Evolutionary conservation across 1,140 invertebrate species (phyloP).

Genomic region (Diachasmimorpha longicaudata): DNA sequence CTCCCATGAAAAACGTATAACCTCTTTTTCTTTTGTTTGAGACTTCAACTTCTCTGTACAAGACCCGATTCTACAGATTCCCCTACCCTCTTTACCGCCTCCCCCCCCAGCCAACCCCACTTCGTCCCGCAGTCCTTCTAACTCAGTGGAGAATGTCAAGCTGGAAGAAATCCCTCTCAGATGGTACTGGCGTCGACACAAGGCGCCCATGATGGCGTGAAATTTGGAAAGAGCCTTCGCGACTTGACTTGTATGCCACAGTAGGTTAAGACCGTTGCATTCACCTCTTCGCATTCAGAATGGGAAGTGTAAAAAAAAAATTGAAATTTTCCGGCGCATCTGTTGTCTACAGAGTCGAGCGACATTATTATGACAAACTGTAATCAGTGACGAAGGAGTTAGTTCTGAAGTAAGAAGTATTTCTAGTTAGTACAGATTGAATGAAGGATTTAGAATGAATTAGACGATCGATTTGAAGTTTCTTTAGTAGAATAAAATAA

Average conservation of each 20-base stretch:
- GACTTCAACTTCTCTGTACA: neutral
- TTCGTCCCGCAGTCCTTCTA: no score
- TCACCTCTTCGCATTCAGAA: neutral
- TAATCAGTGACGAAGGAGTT: no score
- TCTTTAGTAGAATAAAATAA: no score
- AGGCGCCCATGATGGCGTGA: neutral
- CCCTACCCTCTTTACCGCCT: neutral
- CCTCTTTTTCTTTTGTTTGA: neutral
- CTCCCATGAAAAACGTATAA: neutral
- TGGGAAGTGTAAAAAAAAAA: neutral
- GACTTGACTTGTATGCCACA: neutral
- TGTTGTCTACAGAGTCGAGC: no score
- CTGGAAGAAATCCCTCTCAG: slow-evolving; percentile 7
- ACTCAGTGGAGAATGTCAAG: neutral
- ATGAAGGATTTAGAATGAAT: no score
- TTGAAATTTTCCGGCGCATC: no score
- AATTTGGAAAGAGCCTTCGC: neutral
- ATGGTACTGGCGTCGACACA: neutral
- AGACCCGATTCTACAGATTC: neutral
- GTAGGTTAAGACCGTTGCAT: neutral
- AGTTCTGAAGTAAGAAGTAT: no score
- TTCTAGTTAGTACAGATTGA: no score
- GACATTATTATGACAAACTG: no score
- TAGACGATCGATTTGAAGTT: no score
- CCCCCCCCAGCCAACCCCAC: no score